Evolutionary conservation across 2,797 vertebrate species (phyloP), one percentile per base, ranked within the genome.

Genomic region (Phoeniculus purpureus): DNA sequence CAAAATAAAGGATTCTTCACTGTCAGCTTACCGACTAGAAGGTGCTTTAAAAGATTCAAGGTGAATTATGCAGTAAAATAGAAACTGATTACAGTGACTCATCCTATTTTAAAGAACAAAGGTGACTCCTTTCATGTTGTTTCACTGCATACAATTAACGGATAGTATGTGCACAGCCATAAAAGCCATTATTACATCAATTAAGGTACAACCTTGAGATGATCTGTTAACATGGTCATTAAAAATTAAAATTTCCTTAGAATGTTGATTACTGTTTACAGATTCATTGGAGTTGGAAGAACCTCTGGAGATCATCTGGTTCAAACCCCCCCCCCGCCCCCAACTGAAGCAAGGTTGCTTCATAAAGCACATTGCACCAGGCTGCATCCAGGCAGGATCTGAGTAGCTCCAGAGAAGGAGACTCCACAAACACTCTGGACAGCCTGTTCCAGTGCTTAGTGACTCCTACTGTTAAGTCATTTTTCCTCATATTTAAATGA

Each of bases 171-270:
- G 22, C 8, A 50, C 25, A 1, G 2, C 17, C 66, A 66, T 37
- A 80, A 84, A 68, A 25, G 9, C 8, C 23, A 43, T 64, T 60
- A 43, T 10, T 61, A 32, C 7, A 72, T 10, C 56, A 81, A 72
- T 10, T 60, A 81, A 76, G 7, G 66, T 34, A 51, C 29, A 83
- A 34, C 13, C 65, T 17, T 37, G 54, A 71, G 65, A 61, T 15
- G 0, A 22, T 68, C 71, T 65, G 17, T 68, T 55, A 75, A 75
- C 0, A 0, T 15, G 2, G 14, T 34, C 48, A 75, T 66, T 72
- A 74, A 87, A 77, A 80, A 80, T 14, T 2, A 77, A 32, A 31
- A 50, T 15, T 12, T 52, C 48, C 18, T 61, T 56, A 45, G 6
- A 20, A 61, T 37, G n/a, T 66, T 62, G 21, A 16, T 79, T 73